phyloP scores from a whole-genome alignment of 2,888 invertebrate species.

The Lasioglossum malachurum region DNA sequence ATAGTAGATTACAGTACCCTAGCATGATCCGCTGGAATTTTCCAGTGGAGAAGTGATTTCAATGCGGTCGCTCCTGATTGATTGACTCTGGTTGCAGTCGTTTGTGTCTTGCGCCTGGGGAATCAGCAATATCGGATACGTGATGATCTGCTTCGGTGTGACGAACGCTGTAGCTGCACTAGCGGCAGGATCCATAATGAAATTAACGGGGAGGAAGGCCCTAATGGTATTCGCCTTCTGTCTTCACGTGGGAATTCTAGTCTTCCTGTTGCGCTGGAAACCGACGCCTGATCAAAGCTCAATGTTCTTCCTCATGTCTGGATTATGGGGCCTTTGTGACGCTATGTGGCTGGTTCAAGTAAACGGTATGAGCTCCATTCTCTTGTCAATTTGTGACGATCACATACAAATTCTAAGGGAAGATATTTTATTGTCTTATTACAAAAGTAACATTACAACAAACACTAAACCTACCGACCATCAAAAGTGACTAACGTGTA shows the following conservation, averaged over 20 bases:
- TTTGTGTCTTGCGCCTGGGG: constrained; percentile 95
- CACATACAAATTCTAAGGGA: no score
- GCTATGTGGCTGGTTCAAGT: constrained; percentile 97
- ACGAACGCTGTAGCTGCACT: constrained; percentile 95
- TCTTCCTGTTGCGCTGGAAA: constrained; percentile 90
- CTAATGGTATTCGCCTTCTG: constrained; percentile 91
- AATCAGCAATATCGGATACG: constrained; percentile 95
- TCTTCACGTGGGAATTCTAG: constrained; percentile 90
- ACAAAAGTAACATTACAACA: neutral
- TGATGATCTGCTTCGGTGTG: constrained; percentile 97
- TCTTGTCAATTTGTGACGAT: no score
- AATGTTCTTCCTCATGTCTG: constrained; percentile 92
- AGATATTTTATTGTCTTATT: neutral
- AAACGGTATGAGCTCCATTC: constrained; percentile 88
- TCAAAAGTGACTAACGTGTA: no score
- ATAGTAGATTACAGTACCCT: no score
- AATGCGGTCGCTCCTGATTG: no score
- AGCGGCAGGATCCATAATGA: constrained; percentile 91
- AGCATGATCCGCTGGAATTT: neutral
- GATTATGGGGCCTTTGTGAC: constrained; percentile 95
- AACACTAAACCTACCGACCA: no score
- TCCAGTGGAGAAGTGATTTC: neutral
- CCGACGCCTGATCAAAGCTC: constrained; percentile 89
- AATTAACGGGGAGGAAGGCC: constrained; percentile 91
- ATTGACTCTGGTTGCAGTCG: constrained; percentile 86